A percentile compares a stretch with the other conserved stretches of the same genome.
phyloP scores from a whole-genome alignment of 2,797 vertebrate genomes.

The Phrynocephalus forsythii region DNA sequence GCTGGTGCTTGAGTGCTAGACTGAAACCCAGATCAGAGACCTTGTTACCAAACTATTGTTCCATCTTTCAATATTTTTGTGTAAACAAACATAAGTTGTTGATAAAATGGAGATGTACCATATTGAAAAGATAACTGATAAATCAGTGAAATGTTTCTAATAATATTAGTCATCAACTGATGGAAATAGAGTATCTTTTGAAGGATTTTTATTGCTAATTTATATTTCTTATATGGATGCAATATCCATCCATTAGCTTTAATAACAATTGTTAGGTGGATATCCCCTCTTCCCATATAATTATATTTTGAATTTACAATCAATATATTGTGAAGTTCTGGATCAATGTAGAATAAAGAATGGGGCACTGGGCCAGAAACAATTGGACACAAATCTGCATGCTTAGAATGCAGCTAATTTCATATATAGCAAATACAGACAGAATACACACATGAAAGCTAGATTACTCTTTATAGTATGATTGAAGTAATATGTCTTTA shows the following conservation, averaged over 20 bases:
- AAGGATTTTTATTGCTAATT: slow-evolving; percentile 67
- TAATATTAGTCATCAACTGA: slow-evolving; percentile 50
- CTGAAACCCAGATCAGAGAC: too few relatives aligned
- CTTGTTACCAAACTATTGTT: too few relatives aligned
- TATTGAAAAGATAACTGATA: slow-evolving; percentile 55
- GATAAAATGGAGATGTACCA: slow-evolving; percentile 40
- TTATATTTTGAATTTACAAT: too few relatives aligned
- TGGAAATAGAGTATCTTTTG: slow-evolving; percentile 50
- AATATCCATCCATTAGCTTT: slow-evolving; percentile 63
- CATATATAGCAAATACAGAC: too few relatives aligned
- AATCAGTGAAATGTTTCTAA: slow-evolving; percentile 62
- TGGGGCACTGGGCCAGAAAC: too few relatives aligned
- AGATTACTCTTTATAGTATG: too few relatives aligned
- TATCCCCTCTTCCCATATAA: slow-evolving; percentile 34
- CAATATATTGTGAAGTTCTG: slow-evolving; percentile 53
- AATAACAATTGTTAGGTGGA: slow-evolving; percentile 35
- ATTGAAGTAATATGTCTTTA: too few relatives aligned
- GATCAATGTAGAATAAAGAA: slow-evolving; percentile 50
- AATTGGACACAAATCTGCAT: neutral
- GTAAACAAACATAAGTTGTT: slow-evolving; percentile 63
- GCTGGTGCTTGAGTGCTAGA: too few relatives aligned
- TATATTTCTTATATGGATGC: slow-evolving; percentile 64
- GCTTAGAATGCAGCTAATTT: neutral
- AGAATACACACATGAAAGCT: too few relatives aligned
- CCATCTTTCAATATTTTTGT: slow-evolving; percentile 69